These are phyloP conservation scores for Xanthia icteritia DNA, from an alignment of 2,888 invertebrate genomes.

Conservation along the genomic window DNA sequence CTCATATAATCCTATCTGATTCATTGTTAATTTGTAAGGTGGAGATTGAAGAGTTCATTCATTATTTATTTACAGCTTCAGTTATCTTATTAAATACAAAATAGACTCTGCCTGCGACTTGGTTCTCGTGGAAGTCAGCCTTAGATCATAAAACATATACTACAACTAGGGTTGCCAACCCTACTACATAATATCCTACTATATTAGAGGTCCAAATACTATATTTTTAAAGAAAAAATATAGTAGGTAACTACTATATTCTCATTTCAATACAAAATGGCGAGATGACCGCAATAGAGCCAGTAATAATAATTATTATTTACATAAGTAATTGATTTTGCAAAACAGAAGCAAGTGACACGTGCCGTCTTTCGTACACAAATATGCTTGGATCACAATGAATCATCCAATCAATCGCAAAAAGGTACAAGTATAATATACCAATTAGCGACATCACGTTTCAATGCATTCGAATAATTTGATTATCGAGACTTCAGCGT, in stretches of 20 bases:
- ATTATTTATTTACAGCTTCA: conserved; percentile 21
- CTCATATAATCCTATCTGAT: conserved; percentile 30
- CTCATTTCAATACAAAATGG: no score
- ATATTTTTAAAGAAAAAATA: no score
- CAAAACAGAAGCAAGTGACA: conserved; percentile 13
- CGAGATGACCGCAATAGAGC: no score
- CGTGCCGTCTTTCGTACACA: conserved; percentile 21
- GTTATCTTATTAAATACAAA: no score
- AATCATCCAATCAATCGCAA: conserved; percentile 29
- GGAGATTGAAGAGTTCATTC: conserved; percentile 17
- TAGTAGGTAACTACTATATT: no score
- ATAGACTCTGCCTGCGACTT: no score
- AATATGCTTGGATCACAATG: conserved; percentile 9
- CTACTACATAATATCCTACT: no score
- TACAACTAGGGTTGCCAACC: no score
- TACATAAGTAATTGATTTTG: conserved; percentile 16
- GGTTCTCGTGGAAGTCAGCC: no score
- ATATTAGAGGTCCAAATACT: no score
- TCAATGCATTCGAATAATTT: conserved; percentile 19
- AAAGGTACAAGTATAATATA: conserved; percentile 17
- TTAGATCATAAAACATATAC: no score
- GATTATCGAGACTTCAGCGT: conserved; percentile 9
- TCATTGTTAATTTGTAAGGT: conserved; percentile 10
- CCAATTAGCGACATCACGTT: conserved; percentile 44
- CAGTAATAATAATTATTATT: no score